phyloP scores from a whole-genome alignment of 2,113 vertebrate species.

The Castor canadensis region DNA sequence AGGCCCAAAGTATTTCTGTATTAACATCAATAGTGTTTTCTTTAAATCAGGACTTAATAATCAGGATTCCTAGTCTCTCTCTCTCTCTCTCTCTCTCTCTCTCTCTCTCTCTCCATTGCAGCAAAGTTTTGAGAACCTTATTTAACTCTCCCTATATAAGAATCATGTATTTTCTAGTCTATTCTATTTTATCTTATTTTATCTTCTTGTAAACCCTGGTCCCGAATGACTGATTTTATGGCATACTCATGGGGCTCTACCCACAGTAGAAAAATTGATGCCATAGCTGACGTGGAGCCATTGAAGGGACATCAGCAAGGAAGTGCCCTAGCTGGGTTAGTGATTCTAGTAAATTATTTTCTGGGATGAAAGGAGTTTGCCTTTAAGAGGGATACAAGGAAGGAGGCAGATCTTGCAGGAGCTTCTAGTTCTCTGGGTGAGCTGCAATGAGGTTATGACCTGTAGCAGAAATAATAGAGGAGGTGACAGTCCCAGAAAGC shows the following conservation, averaged over 20 bases:
- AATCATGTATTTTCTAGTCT: background rate
- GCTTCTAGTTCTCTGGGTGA: background rate
- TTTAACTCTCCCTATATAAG: background rate
- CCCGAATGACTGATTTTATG: background rate
- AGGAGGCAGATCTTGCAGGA: background rate
- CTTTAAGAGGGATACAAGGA: background rate
- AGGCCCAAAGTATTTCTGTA: background rate
- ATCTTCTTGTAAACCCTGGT: background rate
- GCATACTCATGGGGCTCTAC: background rate
- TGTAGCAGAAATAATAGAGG: background rate
- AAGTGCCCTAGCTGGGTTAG: background rate
- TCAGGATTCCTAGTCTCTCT: background rate
- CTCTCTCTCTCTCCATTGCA: too few relatives aligned
- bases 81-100: too few relatives aligned
- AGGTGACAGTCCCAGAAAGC: fast-evolving
- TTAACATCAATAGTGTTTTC: background rate
- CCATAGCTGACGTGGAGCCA: background rate
- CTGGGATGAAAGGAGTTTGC: background rate
- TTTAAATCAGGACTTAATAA: too few relatives aligned
- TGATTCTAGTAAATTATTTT: background rate
- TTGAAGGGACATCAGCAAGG: background rate
- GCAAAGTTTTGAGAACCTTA: background rate
- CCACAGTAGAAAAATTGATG: background rate
- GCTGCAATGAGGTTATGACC: background rate
- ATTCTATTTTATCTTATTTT: background rate